Conservation (phyloP, 53 echinoderm and acorn worm species). For the Arbacia lixula region DNA sequence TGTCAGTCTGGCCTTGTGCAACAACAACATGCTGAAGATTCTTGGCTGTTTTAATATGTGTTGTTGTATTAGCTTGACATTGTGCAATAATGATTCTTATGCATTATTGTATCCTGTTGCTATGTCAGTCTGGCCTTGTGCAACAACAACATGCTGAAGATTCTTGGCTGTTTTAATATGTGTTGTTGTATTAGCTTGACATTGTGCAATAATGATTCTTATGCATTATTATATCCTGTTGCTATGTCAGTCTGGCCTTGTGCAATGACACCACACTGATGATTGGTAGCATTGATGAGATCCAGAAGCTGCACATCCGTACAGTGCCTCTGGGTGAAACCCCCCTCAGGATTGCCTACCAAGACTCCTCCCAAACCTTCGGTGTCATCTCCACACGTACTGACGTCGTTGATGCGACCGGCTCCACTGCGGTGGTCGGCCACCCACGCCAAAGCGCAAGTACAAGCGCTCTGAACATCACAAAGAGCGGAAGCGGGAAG, state of each 20-base stretch:
- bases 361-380: slow-evolving; percentile 93
- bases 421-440: slow-evolving; percentile 16
- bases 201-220: too few species aligned
- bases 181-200: too few species aligned
- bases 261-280: slow-evolving; percentile 97
- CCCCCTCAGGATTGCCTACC: slow-evolving; percentile 88
- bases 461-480: slow-evolving; percentile 81
- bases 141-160: slow-evolving; percentile 95
- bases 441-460: slow-evolving; percentile 80
- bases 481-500: slow-evolving; percentile 77
- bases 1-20: too few species aligned
- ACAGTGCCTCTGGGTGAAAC: slow-evolving; percentile 95
- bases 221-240: too few species aligned
- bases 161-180: too few species aligned
- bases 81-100: too few species aligned
- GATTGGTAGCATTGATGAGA: slow-evolving; percentile 98
- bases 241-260: slow-evolving; percentile 71
- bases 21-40: too few species aligned
- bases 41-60: too few species aligned
- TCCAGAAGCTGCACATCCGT: slow-evolving; percentile 98
- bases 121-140: slow-evolving; percentile 80
- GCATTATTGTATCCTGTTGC: too few species aligned
- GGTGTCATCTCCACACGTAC: slow-evolving; percentile 90
- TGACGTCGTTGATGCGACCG: slow-evolving; percentile 76
- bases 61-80: too few species aligned